Conservation (phyloP, 1,140 invertebrate species). For the Thereuonema tuberculata region DNA sequence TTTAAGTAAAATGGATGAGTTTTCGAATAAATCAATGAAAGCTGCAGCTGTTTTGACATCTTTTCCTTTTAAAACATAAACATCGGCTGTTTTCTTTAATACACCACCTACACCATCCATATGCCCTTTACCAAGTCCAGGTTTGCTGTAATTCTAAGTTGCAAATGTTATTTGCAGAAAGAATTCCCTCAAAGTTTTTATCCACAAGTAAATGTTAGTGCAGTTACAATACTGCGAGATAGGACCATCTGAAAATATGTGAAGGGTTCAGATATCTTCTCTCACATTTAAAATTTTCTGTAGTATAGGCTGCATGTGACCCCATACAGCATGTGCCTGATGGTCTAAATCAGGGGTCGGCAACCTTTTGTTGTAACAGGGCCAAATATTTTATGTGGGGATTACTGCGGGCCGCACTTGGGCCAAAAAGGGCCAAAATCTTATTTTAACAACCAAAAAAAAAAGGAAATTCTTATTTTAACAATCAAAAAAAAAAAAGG, state of each 20-base stretch:
- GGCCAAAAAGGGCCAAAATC: too few species aligned
- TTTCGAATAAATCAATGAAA: not conserved
- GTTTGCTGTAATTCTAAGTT: constrained; percentile 17
- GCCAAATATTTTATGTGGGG: too few species aligned
- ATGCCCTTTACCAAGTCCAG: constrained; percentile 13
- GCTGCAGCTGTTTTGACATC: not conserved
- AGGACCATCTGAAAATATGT: constrained; percentile 19
- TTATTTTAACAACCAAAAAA: too few species aligned
- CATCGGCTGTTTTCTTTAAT: not conserved
- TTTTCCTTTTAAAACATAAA: not conserved
- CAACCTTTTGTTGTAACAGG: too few species aligned
- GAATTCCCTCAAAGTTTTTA: not conserved
- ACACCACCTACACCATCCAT: not conserved
- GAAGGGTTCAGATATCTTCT: constrained; percentile 13
- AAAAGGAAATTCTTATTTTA: too few species aligned
- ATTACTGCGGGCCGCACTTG: too few species aligned
- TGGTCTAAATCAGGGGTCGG: too few species aligned
- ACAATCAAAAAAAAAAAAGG: too few species aligned
- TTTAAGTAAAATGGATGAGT: not conserved
- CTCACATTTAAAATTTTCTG: constrained; percentile 3
- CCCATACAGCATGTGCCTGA: constrained; percentile 9
- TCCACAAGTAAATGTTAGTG: constrained; percentile 15
- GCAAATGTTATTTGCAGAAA: constrained; percentile 7
- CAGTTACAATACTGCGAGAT: constrained; percentile 19
- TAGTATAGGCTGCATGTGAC: constrained; percentile 14